Evolutionary conservation across 2,888 invertebrate species (phyloP).

Genomic region (Limnephilus marmoratus): DNA sequence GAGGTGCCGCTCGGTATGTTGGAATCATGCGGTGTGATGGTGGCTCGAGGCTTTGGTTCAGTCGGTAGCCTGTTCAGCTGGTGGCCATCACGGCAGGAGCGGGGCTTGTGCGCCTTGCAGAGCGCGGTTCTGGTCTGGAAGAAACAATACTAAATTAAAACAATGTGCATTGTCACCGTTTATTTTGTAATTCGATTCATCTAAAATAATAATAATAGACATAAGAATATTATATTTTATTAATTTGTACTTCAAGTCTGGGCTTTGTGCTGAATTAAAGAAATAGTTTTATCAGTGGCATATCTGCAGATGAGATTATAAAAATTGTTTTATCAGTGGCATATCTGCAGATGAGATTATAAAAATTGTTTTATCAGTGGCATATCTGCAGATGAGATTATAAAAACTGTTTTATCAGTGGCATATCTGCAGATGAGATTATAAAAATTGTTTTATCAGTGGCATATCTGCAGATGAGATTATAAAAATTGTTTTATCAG

Average conservation of each 20-base stretch:
- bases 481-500: not conserved
- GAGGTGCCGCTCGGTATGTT: not conserved
- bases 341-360: not conserved
- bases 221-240: too few species aligned
- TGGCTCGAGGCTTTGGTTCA: slow-evolving; percentile 27
- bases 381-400: not conserved
- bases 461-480: not conserved
- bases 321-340: not conserved
- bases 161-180: not conserved
- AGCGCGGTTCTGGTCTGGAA: slow-evolving; percentile 23
- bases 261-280: not conserved
- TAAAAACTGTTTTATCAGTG: not conserved
- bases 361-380: not conserved
- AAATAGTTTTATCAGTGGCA: not conserved
- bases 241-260: too few species aligned
- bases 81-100: slow-evolving; percentile 23
- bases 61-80: slow-evolving; percentile 5
- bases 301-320: too few species aligned
- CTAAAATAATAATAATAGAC: too few species aligned
- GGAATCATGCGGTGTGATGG: not conserved
- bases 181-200: not conserved
- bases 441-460: not conserved
- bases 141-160: not conserved
- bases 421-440: not conserved
- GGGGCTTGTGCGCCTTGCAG: slow-evolving; percentile 19